phyloP scores from a whole-genome alignment of 2,797 vertebrate genomes.

The Tangara arthus region DNA sequence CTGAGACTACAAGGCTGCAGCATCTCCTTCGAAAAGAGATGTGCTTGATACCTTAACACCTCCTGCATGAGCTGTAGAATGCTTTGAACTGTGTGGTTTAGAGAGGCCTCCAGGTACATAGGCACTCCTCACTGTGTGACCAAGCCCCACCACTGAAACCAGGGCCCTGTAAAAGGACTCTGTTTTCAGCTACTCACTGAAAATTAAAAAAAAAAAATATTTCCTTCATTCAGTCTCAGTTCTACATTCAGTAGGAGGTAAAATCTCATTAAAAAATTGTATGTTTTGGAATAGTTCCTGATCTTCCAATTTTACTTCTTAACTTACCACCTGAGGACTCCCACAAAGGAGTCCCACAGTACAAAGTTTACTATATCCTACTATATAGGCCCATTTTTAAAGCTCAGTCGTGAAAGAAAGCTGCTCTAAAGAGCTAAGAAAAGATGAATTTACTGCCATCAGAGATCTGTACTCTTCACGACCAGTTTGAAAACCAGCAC shows the following conservation, averaged over 20 bases:
- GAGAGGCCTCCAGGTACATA: background rate
- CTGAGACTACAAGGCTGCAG: background rate
- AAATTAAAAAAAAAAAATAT: background rate
- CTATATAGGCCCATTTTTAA: background rate
- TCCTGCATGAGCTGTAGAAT: background rate
- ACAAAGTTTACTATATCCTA: background rate
- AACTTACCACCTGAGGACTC: background rate
- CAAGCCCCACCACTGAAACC: background rate
- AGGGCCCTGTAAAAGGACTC: background rate
- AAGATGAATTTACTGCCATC: background rate
- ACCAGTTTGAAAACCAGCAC: background rate
- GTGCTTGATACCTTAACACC: conserved; percentile 33
- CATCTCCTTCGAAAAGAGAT: background rate
- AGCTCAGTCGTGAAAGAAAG: background rate
- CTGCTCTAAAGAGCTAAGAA: background rate
- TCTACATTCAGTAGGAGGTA: background rate
- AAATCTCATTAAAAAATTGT: background rate
- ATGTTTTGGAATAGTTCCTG: background rate
- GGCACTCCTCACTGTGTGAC: fast-evolving
- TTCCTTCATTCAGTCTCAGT: background rate
- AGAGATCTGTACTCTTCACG: background rate
- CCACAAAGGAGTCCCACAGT: background rate
- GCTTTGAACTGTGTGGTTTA: conserved; percentile 42
- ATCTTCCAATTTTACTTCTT: background rate
- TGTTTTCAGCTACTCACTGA: background rate